A percentile compares a stretch with the other conserved stretches of the same genome.
These are phyloP conservation scores for Crotalus tigris DNA, from an alignment of 2,113 vertebrate species.

Conservation along the genomic window DNA sequence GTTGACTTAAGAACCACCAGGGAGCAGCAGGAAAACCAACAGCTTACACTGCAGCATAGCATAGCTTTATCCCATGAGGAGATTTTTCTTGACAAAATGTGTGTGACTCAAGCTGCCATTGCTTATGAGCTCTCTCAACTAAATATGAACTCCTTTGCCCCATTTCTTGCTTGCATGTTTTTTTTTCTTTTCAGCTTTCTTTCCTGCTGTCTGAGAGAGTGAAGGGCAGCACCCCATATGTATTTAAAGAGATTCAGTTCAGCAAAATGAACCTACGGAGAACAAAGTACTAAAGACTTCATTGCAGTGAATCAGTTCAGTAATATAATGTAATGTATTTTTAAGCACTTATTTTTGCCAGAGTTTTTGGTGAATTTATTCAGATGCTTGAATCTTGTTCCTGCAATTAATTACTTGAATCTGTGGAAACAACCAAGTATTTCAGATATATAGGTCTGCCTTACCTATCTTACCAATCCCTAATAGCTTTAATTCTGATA, in stretches of 20 bases:
- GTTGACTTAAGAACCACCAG: neutral
- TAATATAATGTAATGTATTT: neutral
- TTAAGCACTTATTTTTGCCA: neutral
- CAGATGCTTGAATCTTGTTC: neutral
- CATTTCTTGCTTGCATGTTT: neutral
- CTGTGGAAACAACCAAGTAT: neutral
- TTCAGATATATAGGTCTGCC: neutral
- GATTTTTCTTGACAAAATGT: neutral
- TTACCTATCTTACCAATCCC: neutral
- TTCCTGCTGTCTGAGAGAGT: neutral
- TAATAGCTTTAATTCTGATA: neutral
- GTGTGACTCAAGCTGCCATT: neutral
- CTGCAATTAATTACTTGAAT: neutral
- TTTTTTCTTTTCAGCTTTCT: neutral
- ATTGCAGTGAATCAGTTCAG: neutral
- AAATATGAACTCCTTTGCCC: neutral
- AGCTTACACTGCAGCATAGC: neutral
- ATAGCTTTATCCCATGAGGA: neutral
- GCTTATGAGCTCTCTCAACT: neutral
- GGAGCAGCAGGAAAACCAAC: neutral
- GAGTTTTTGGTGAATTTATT: neutral
- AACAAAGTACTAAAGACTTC: neutral
- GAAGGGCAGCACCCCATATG: neutral
- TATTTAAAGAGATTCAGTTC: neutral
- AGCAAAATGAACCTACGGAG: neutral